A percentile compares a stretch with the other conserved stretches of the same genome.
phyloP scores from a whole-genome alignment of 2,113 vertebrate genomes.

The Xiphophorus hellerii region DNA sequence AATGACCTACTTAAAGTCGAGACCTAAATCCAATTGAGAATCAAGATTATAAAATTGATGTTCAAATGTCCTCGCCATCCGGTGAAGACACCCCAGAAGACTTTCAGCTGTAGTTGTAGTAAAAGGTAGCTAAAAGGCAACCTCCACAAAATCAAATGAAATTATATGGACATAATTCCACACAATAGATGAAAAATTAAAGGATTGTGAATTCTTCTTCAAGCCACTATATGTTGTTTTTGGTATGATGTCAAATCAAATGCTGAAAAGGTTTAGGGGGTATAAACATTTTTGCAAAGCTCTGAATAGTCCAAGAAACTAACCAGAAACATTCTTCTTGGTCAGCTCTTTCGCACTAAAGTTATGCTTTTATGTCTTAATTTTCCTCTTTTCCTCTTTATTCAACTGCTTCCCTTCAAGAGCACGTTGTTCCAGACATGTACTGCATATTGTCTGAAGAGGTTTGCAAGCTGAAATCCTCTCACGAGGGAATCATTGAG shows the following conservation, averaged over 20 bases:
- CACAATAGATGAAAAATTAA: background rate
- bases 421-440: constrained; percentile 48
- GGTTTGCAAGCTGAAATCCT: constrained; percentile 47
- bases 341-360: constrained; percentile 29
- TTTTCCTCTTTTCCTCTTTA: constrained; percentile 34
- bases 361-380: constrained; percentile 38
- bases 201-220: background rate
- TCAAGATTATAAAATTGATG: background rate
- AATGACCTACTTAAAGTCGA: background rate
- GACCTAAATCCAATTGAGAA: background rate
- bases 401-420: constrained; percentile 34
- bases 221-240: no score
- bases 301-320: constrained; percentile 4
- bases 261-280: background rate
- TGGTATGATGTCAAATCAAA: background rate
- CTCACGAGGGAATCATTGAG: constrained; percentile 54
- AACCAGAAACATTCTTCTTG: constrained; percentile 20
- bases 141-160: background rate
- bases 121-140: no score
- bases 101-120: background rate
- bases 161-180: background rate
- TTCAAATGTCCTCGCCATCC: no score
- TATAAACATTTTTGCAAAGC: background rate
- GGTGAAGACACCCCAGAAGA: background rate
- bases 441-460: constrained; percentile 60